Evolutionary conservation across 2,797 vertebrate species (phyloP), one percentile per base, ranked within the genome.

Genomic region (Sciurus vulgaris): DNA sequence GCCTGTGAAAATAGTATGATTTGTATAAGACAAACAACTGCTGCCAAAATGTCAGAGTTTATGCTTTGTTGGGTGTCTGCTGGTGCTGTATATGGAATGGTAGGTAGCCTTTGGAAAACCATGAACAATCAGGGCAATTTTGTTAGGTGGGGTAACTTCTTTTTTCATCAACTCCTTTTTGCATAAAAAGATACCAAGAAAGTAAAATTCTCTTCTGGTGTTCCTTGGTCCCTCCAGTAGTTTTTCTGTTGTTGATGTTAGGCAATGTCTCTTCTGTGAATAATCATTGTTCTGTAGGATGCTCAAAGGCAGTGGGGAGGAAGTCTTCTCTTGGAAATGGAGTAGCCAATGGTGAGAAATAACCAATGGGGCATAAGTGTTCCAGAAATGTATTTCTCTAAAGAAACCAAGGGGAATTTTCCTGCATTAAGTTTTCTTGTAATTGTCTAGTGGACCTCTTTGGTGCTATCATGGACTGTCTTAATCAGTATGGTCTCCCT

Each of bases 1-100:
- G 33, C 83, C 97, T n/a, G 26, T 85, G 72, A 96, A 97, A 94
- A 94, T 94, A 35, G 92, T 84, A 54, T n/a, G 24, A 94, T 87
- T 93, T 91, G 54, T 86, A 88, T 49, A 82, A 89, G 91, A 91
- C 83, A 83, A 95, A 91, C 87, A 59, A 96, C 59, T 73, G 47
- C 20, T n/a, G 81, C 59, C 92, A 63, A 72, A 69, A 95, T 81
- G 54, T 83, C 70, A n/a, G 86, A 91, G 20, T 89, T 18, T 44
- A 35, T 86, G 51, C 69, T 86, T 30, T 41, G 67, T 74, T 30
- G 2, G 59, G 49, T 47, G 63, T 30, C 28, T 5, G 33, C 44
- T 35, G 91, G 83, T 41, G 86, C 44, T 86, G 33, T 54, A 41
- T 74, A 35, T 49, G 26, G 44, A 14, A n/a, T 0, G 15, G 41